phyloP scores from a whole-genome alignment of 2,113 vertebrate genomes.

The rabbit (Oryctolagus cuniculus) region DNA sequence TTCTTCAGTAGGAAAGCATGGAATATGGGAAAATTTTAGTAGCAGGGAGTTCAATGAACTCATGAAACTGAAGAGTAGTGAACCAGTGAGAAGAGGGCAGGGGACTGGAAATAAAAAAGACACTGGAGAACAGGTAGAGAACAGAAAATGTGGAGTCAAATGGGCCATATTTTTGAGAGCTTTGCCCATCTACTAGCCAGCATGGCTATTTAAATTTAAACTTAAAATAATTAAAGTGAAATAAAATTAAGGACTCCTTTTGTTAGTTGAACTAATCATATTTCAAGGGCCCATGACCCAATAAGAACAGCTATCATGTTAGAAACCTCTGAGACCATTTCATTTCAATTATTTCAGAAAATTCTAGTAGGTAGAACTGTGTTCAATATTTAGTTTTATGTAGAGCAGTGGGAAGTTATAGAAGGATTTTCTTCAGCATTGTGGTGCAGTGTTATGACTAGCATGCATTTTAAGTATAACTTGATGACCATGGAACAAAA shows the following conservation, averaged over 20 bases:
- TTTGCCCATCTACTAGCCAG: accelerated
- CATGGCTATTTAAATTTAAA: background rate
- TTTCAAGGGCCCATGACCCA: background rate
- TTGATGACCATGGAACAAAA: background rate
- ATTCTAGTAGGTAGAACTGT: background rate
- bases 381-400: background rate
- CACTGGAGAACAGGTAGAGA: background rate
- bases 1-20: background rate
- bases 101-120: background rate
- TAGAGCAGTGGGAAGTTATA: background rate
- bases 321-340: background rate
- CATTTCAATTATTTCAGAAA: background rate
- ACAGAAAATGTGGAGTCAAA: too few relatives aligned
- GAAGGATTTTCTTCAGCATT: background rate
- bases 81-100: background rate
- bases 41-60: background rate
- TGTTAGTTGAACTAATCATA: background rate
- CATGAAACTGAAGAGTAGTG: background rate
- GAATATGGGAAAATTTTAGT: background rate
- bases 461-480: background rate
- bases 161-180: background rate
- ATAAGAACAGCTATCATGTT: background rate
- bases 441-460: background rate
- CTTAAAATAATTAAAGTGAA: slow-evolving; percentile 25
- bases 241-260: background rate